phyloP scores from a whole-genome alignment of 2,113 vertebrate genomes.

The Macroglossus sobrinus region DNA sequence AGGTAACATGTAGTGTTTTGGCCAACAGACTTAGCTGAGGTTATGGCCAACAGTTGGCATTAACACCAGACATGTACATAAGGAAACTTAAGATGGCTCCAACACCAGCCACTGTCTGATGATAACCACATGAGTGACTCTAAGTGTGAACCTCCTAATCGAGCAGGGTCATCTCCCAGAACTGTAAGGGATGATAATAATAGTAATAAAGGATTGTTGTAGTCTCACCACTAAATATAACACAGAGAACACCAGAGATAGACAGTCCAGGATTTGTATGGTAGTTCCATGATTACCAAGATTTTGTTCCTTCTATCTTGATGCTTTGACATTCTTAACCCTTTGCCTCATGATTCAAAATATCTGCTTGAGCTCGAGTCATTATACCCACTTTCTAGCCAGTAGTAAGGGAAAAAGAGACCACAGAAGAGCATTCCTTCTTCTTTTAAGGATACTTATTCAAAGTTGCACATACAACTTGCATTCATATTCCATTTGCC shows the following conservation, averaged over 20 bases:
- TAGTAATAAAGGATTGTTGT: background rate
- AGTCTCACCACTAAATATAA: background rate
- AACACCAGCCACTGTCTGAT: background rate
- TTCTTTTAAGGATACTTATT: background rate
- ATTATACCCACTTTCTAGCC: background rate
- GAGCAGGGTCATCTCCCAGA: background rate
- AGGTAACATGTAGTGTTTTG: background rate
- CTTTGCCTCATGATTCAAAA: background rate
- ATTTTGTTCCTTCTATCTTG: background rate
- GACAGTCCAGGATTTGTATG: background rate
- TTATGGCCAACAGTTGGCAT: background rate
- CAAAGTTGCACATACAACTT: background rate
- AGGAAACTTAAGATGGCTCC: background rate
- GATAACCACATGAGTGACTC: background rate
- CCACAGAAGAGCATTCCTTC: background rate
- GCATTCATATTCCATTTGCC: background rate
- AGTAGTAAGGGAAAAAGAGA: background rate
- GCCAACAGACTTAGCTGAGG: background rate
- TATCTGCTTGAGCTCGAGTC: background rate
- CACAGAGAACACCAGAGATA: background rate
- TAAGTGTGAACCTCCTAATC: background rate
- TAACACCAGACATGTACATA: background rate
- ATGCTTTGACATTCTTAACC: background rate
- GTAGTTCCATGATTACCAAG: background rate
- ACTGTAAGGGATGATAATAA: background rate